phyloP scores from a whole-genome alignment of 2,888 invertebrate species.

The Lasius fuliginosus region DNA sequence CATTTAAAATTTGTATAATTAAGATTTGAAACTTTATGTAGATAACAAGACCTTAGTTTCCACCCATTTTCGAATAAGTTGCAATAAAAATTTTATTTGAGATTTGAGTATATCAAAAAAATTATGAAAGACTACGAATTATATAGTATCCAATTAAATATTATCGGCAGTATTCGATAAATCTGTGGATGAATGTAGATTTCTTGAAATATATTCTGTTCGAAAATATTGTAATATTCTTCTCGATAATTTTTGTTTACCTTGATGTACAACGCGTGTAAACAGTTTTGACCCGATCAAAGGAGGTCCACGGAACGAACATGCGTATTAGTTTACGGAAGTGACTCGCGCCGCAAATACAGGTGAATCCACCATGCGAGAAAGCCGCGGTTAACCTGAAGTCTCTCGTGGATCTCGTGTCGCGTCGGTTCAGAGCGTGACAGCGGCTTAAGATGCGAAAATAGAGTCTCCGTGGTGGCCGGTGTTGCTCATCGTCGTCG shows the following conservation, averaged over 20 bases:
- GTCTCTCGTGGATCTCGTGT: slow-evolving; percentile 26
- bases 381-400: slow-evolving; percentile 34
- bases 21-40: neutral
- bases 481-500: slow-evolving; percentile 32
- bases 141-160: neutral
- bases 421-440: slow-evolving; percentile 45
- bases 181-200: neutral
- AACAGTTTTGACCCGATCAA: slow-evolving; percentile 30
- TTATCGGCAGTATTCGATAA: neutral
- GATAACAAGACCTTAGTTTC: neutral
- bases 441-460: slow-evolving; percentile 73
- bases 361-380: slow-evolving; percentile 46
- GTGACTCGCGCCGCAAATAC: neutral
- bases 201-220: neutral
- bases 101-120: neutral
- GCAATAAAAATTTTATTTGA: neutral
- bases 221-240: neutral
- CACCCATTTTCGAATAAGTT: neutral
- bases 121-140: neutral
- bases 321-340: slow-evolving; percentile 8
- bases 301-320: neutral
- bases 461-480: slow-evolving; percentile 66
- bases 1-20: neutral
- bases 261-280: neutral
- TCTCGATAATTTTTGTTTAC: neutral